Evolutionary conservation across 2,113 vertebrate genomes (phyloP), one percentile per base, ranked within the genome.

Genomic region (Sorex araneus): DNA sequence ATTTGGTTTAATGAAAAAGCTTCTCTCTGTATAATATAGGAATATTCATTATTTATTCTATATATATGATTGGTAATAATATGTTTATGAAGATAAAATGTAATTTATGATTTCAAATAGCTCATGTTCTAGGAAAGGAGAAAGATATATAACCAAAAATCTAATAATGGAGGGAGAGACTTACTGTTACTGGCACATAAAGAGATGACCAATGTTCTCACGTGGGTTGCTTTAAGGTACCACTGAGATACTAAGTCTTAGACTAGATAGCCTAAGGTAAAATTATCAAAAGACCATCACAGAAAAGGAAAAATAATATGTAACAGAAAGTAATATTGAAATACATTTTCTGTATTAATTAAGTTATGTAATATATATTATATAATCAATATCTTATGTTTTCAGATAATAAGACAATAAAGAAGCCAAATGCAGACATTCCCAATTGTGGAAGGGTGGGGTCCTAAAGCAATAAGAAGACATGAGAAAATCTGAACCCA

Each of bases 1-100:
- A 69, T 76, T 88, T 85, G 10, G 73, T 92, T 95, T 84, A 92
- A 85, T 67, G 11, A 90, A 23, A 81, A 28, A n/a, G 8, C 45
- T 82, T 18, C 13, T 27, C 11, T 75, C 18, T 93, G n/a, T 28
- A 2, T 54, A 47, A 25, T 83, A 28, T 21, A 87, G 6, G 13
- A 77, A 3, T 27, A 82, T 69, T 87, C 25, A 34, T 86, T 77
- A 50, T 32, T 77, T 32, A 81, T 54, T 93, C 27, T 30, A 91
- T 69, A 88, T 16, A 83, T 27, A 78, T 88, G 57, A 64, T 8
- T 64, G 16, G 66, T 64, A 84, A 43, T 87, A 73, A 71, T 78
- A 1, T 63, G 3, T 71, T 93, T 81, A 78, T 77, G 84, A 87
- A 87, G 16, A 57, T 94, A 57, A 93, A 63, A 30, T 34, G 45